Conservation (phyloP, 2,113 vertebrate genomes). For the Perca schrenkii region DNA sequence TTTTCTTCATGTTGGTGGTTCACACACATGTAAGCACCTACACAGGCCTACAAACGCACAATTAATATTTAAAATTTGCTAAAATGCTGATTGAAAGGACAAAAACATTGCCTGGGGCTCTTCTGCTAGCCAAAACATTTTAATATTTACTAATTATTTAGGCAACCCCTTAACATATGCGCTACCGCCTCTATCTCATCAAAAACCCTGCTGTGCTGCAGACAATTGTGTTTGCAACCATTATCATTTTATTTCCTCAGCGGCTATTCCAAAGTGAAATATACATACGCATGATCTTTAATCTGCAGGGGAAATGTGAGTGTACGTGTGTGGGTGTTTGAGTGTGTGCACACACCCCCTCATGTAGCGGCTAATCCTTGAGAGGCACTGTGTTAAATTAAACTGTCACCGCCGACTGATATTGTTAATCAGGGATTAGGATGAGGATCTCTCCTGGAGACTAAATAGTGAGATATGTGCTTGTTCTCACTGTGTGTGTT, state of each 20-base stretch:
- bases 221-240: slow-evolving; percentile 52
- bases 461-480: slow-evolving; percentile 56
- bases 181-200: slow-evolving; percentile 29
- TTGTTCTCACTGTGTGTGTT: background rate
- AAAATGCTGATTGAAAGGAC: background rate
- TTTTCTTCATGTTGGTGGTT: slow-evolving; percentile 3
- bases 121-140: background rate
- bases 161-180: slow-evolving; percentile 1
- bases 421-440: slow-evolving; percentile 81
- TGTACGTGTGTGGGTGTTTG: slow-evolving; percentile 6
- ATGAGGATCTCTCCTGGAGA: slow-evolving; percentile 72
- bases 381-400: slow-evolving; percentile 73
- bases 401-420: slow-evolving; percentile 75
- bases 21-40: background rate
- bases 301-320: slow-evolving; percentile 45
- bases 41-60: background rate
- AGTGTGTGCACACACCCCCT: slow-evolving; percentile 32
- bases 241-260: slow-evolving; percentile 67
- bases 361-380: slow-evolving; percentile 64
- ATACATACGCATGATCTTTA: slow-evolving; percentile 65
- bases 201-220: slow-evolving; percentile 49
- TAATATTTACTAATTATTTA: slow-evolving; percentile 30
- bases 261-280: slow-evolving; percentile 61
- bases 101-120: background rate
- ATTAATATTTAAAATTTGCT: background rate